These are phyloP conservation scores for Pogonus chalceus DNA, from an alignment of 1,140 invertebrate genomes.

Conservation along the genomic window DNA sequence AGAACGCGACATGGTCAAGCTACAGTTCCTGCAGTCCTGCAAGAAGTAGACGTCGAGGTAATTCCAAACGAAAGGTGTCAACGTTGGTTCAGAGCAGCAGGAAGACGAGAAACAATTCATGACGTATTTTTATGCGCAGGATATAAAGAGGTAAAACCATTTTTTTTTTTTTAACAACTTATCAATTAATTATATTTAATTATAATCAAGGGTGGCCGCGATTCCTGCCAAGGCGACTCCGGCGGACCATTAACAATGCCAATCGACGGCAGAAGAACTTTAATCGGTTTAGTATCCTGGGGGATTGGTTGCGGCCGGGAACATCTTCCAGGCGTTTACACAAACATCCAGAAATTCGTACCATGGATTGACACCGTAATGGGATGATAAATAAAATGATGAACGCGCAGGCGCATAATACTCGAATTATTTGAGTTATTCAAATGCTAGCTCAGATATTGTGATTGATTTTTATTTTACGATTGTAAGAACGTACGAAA, in stretches of 20 bases:
- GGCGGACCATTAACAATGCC: conserved; percentile 74
- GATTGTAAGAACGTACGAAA: not conserved
- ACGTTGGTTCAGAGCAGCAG: conserved; percentile 81
- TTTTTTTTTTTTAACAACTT: not conserved
- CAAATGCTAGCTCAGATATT: not conserved
- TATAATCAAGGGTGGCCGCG: conserved; percentile 57
- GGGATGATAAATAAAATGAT: conserved; percentile 33
- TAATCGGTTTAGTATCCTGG: conserved; percentile 84
- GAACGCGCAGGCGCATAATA: not conserved
- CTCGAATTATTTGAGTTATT: not conserved
- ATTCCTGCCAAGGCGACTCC: conserved; percentile 71
- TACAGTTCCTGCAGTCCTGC: conserved; percentile 61
- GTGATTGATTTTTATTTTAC: not conserved
- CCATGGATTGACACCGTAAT: conserved; percentile 84
- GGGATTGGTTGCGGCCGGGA: conserved; percentile 83
- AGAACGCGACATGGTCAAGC: conserved; percentile 75
- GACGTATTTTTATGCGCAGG: conserved; percentile 90
- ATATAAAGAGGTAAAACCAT: conserved; percentile 63
- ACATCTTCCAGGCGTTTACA: conserved; percentile 82
- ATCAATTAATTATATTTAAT: no score
- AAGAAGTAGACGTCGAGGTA: conserved; percentile 76
- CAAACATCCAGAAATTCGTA: conserved; percentile 84
- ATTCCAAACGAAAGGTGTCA: conserved; percentile 86
- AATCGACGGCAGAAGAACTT: conserved; percentile 67
- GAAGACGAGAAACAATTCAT: conserved; percentile 79